phyloP scores from a whole-genome alignment of 2,797 vertebrate species.

The Halcyon smyrnensis region DNA sequence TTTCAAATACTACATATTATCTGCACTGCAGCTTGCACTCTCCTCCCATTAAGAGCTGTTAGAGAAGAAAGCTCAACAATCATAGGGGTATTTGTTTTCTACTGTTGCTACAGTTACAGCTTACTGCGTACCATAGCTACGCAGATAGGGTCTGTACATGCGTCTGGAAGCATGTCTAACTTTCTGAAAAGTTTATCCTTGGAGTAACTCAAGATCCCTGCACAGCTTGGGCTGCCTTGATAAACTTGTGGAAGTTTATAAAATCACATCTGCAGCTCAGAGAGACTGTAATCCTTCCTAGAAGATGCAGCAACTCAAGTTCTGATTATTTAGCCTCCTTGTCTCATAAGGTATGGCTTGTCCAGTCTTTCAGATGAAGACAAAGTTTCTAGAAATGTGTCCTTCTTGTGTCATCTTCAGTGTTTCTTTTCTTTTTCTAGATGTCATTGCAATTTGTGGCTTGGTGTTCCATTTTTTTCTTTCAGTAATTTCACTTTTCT shows the following conservation, averaged over 20 bases:
- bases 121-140: background rate
- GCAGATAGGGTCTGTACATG: background rate
- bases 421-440: background rate
- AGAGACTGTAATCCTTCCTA: background rate
- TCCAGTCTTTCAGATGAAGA: background rate
- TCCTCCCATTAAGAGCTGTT: background rate
- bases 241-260: background rate
- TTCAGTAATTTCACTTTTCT: background rate
- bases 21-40: background rate
- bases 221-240: background rate
- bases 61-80: background rate
- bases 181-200: background rate
- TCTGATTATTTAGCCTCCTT: background rate
- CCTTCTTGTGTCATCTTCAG: background rate
- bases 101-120: background rate
- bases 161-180: background rate
- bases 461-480: background rate
- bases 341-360: background rate
- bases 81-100: background rate
- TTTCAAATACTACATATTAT: background rate
- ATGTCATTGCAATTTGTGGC: background rate
- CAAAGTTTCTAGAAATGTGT: background rate
- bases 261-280: background rate
- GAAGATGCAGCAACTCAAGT: background rate
- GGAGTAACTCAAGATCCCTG: background rate